A percentile compares a stretch with the other conserved stretches of the same genome.
These are phyloP conservation scores for Acipenser transmontanus DNA, from an alignment of 2,797 vertebrate genomes.

Conservation along the genomic window DNA sequence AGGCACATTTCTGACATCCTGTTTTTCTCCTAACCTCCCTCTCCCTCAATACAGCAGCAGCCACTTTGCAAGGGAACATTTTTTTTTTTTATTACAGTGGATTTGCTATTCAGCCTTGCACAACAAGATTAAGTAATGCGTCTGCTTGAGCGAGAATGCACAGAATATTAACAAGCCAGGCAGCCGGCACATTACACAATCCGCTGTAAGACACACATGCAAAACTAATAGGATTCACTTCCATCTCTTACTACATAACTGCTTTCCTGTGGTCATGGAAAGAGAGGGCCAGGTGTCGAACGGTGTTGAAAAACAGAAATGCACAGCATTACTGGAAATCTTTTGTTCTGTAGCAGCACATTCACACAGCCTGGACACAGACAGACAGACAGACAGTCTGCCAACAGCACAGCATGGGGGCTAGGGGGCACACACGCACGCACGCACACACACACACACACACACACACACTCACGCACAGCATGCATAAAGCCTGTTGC, in stretches of 20 bases:
- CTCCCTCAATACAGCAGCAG: neutral
- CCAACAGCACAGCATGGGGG: neutral
- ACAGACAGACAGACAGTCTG: too few relatives aligned
- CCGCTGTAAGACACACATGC: neutral
- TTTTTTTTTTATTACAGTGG: neutral
- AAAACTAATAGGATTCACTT: neutral
- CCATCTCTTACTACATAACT: neutral
- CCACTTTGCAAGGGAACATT: neutral
- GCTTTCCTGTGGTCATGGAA: neutral
- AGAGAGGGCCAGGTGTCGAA: neutral
- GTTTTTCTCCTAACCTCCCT: neutral
- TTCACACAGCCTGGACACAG: too few relatives aligned
- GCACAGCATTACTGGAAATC: too few relatives aligned
- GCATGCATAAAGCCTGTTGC: neutral
- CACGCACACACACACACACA: conserved; percentile 3
- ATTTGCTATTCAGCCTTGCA: neutral
- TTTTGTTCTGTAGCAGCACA: too few relatives aligned
- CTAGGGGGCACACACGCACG: neutral
- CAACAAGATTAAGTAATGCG: conserved; percentile 2
- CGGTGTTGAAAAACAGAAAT: too few relatives aligned
- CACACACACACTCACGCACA: neutral
- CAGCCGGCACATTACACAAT: neutral
- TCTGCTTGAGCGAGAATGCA: neutral
- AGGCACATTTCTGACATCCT: neutral
- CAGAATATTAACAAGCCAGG: neutral